Percentiles rank a stretch among this genome's conserved stretches.
phyloP scores from a whole-genome alignment of 2,888 invertebrate species.

The Blera fallax region DNA sequence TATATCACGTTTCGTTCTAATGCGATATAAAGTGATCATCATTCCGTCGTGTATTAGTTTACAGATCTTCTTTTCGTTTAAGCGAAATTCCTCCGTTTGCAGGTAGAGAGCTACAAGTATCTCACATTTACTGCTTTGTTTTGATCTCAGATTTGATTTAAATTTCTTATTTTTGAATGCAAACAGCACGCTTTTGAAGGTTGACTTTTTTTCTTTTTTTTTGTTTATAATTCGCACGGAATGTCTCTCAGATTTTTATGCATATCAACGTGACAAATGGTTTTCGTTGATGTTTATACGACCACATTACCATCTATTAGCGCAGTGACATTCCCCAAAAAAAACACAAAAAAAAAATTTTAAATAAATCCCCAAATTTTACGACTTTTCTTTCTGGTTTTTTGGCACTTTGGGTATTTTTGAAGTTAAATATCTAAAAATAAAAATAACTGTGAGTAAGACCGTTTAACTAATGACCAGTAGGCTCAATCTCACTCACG shows the following conservation, averaged over 20 bases:
- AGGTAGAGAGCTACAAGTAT: neutral
- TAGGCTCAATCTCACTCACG: no score
- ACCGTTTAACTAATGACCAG: neutral
- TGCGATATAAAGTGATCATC: slow-evolving; percentile 1
- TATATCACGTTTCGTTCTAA: slow-evolving; percentile 27
- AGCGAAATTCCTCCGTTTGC: neutral
- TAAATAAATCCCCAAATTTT: neutral
- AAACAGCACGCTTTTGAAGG: slow-evolving; percentile 3
- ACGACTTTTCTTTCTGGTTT: neutral
- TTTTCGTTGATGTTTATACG: neutral
- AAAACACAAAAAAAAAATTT: no score
- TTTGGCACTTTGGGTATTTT: neutral
- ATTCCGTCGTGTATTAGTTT: neutral
- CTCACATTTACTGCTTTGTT: slow-evolving; percentile 6
- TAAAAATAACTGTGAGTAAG: neutral
- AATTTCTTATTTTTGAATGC: neutral
- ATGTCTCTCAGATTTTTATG: slow-evolving; percentile 9
- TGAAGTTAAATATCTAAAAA: neutral
- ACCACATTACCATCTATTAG: slow-evolving; percentile 12
- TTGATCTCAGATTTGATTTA: neutral
- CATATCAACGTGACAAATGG: slow-evolving; percentile 5
- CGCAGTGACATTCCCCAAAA: neutral
- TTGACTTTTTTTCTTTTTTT: neutral
- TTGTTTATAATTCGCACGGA: neutral
- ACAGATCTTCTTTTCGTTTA: neutral